These are phyloP conservation scores for Callyntrura sp. DNA, from an alignment of 2,888 invertebrate species.

Conservation along the genomic window DNA sequence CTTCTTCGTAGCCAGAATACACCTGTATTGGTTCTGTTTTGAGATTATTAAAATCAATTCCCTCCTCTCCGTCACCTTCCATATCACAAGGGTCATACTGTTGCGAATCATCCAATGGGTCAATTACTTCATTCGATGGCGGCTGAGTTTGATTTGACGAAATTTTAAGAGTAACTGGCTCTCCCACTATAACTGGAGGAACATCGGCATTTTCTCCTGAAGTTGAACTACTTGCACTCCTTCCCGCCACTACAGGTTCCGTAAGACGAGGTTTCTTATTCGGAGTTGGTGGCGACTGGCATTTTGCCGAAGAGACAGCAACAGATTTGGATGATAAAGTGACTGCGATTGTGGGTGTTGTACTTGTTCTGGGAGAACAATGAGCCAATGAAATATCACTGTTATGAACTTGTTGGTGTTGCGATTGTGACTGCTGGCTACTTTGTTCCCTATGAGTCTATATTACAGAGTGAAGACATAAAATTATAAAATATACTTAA, in stretches of 20 bases:
- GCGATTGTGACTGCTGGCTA: neutral
- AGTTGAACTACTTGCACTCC: neutral
- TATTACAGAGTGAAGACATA: no score
- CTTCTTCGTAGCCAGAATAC: constrained; percentile 52
- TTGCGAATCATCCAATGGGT: constrained; percentile 49
- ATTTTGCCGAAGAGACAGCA: neutral
- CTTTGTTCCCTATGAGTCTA: neutral
- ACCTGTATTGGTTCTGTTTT: constrained; percentile 72
- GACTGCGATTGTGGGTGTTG: neutral
- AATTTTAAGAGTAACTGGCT: constrained; percentile 9
- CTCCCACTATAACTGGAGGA: constrained; percentile 30
- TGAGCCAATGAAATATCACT: neutral
- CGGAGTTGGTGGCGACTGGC: neutral
- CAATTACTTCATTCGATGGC: neutral
- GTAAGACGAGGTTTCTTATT: constrained; percentile 46
- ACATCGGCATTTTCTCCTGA: neutral
- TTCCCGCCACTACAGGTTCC: constrained; percentile 7
- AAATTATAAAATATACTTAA: no score
- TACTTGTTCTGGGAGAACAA: neutral
- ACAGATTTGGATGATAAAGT: neutral
- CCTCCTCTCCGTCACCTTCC: constrained; percentile 60
- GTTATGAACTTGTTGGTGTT: neutral
- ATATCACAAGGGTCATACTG: constrained; percentile 33
- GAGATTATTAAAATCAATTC: constrained; percentile 59
- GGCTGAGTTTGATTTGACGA: constrained; percentile 18